Conservation (phyloP, 2,797 vertebrate species). For the Sebastiscus albofasciatus region DNA sequence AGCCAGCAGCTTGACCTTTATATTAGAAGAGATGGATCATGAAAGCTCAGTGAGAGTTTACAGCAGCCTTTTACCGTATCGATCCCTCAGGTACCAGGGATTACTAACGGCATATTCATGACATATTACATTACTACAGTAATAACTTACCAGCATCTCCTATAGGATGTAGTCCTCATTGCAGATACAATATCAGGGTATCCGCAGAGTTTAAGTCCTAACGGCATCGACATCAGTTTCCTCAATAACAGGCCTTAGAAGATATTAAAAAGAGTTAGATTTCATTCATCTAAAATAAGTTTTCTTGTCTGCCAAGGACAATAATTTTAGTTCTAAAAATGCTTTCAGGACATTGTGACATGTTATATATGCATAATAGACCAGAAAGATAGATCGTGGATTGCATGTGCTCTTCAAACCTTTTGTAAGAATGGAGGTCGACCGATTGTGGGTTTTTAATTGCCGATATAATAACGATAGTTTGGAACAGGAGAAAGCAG, state of each 20-base stretch:
- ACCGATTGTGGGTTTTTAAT: no score
- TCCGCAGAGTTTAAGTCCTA: neutral
- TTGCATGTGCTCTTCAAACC: neutral
- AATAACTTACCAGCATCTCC: neutral
- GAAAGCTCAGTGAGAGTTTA: neutral
- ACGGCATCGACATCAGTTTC: neutral
- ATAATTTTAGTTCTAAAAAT: neutral
- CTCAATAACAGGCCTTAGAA: neutral
- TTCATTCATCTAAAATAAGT: neutral
- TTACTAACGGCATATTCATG: neutral
- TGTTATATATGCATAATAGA: neutral
- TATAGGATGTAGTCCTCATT: neutral
- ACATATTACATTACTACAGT: neutral
- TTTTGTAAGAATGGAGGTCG: neutral
- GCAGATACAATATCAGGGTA: neutral
- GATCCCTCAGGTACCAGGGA: neutral
- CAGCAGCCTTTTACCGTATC: neutral
- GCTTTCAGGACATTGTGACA: neutral
- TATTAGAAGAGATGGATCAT: slow-evolving; percentile 14
- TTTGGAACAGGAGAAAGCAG: neutral
- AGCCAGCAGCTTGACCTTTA: neutral
- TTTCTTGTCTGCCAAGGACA: neutral
- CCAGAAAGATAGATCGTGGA: neutral
- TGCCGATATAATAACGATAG: neutral
- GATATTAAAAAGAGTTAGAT: neutral